These are phyloP conservation scores for Phenganax stokvisi DNA, from an alignment of 92 coral and sea anemone species.

Conservation along the genomic window DNA sequence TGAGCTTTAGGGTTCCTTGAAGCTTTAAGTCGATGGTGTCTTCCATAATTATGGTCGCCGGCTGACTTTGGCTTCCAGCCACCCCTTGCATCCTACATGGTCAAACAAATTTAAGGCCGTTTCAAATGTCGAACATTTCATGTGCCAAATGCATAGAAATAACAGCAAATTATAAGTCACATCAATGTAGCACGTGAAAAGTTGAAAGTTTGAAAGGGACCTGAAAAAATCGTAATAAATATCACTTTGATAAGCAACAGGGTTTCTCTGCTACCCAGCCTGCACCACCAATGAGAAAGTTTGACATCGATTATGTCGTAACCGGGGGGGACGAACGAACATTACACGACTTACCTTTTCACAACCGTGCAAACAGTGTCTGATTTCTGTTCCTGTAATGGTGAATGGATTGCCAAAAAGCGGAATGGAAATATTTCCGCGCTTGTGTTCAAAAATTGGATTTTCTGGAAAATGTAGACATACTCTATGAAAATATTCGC, in stretches of 20 bases:
- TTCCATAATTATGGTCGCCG: not conserved
- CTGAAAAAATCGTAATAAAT: too few relatives aligned
- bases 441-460: conserved; percentile 12
- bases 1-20: conserved; percentile 52
- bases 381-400: conserved; percentile 8
- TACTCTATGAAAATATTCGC: not conserved
- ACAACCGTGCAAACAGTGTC: conserved; percentile 15
- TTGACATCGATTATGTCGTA: too few relatives aligned
- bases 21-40: conserved; percentile 10
- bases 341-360: not conserved
- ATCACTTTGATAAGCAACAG: too few relatives aligned
- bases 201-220: too few relatives aligned
- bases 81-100: conserved; percentile 9
- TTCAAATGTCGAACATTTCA: too few relatives aligned
- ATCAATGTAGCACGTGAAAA: too few relatives aligned
- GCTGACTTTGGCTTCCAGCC: conserved; percentile 13
- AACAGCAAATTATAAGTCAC: too few relatives aligned
- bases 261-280: too few relatives aligned
- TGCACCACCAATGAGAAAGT: too few relatives aligned
- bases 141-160: too few relatives aligned
- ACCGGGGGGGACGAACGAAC: too few relatives aligned
- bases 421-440: not conserved
- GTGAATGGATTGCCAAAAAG: not conserved
- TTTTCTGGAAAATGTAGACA: not conserved
- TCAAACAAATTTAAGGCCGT: too few relatives aligned